These are phyloP conservation scores for Clarias magur DNA, from an alignment of 2,113 vertebrate species.

Conservation along the genomic window DNA sequence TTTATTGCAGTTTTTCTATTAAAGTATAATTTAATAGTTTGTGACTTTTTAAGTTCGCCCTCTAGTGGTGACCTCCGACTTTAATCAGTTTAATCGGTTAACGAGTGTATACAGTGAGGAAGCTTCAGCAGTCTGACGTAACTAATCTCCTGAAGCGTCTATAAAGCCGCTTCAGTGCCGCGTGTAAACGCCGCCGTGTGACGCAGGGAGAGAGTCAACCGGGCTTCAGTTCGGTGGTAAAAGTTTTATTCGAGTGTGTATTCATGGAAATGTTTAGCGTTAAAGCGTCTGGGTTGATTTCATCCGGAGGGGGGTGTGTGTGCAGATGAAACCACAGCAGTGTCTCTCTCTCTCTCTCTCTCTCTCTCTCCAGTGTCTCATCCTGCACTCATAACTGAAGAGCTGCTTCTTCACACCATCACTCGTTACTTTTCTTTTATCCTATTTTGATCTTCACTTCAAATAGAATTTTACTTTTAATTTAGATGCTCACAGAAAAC, in stretches of 20 bases:
- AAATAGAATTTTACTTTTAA: background rate
- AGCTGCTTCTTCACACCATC: background rate
- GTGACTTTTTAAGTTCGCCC: background rate
- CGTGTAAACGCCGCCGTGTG: background rate
- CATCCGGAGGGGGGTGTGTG: background rate
- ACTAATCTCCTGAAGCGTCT: background rate
- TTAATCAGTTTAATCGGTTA: constrained; percentile 24
- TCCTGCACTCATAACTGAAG: background rate
- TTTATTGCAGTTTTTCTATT: no score
- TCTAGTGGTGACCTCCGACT: constrained; percentile 42
- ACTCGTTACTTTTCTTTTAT: background rate
- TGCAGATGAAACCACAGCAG: background rate
- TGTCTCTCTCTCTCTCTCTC: background rate
- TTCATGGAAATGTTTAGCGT: background rate
- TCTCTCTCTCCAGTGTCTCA: background rate
- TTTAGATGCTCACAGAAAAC: background rate
- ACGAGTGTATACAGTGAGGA: background rate
- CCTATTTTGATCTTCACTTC: background rate
- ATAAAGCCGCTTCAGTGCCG: background rate
- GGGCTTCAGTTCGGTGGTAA: background rate
- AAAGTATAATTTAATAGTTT: constrained; percentile 1
- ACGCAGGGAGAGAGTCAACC: background rate
- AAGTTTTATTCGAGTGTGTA: background rate
- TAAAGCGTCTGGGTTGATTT: background rate
- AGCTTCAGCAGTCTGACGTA: constrained; percentile 10